Conservation (phyloP, 2,888 invertebrate species). For the Carcina quercana region DNA sequence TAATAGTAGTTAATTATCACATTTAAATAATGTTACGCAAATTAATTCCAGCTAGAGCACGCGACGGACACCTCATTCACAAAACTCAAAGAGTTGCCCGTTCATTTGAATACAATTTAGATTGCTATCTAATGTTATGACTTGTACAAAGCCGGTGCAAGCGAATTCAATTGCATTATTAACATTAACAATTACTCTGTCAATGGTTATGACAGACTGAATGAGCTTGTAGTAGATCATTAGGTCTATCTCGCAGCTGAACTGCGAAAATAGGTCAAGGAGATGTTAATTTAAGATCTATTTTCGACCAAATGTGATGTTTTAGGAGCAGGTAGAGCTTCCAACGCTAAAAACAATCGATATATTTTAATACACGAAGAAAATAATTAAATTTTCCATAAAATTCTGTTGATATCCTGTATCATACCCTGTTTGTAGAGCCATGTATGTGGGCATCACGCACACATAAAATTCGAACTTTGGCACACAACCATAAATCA, state of each 20-base stretch:
- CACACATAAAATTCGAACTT: constrained; percentile 69
- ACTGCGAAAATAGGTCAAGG: constrained; percentile 38
- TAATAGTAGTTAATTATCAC: constrained; percentile 49
- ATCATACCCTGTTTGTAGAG: neutral
- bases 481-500: constrained; percentile 73
- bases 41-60: constrained; percentile 48
- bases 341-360: too few species aligned
- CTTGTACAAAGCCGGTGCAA: too few species aligned
- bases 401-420: too few species aligned
- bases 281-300: too few species aligned
- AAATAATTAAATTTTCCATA: too few species aligned
- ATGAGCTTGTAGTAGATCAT: constrained; percentile 34
- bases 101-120: constrained; percentile 59
- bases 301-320: too few species aligned
- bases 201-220: constrained; percentile 43
- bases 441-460: constrained; percentile 35
- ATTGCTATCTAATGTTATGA: constrained; percentile 27
- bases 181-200: constrained; percentile 18
- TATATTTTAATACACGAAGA: too few species aligned
- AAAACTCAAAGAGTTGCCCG: constrained; percentile 44
- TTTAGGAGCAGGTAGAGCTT: too few species aligned
- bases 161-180: constrained; percentile 2
- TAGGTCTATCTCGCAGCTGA: constrained; percentile 24
- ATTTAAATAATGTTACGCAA: constrained; percentile 58
- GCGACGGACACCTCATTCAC: constrained; percentile 48